Base-by-base conservation (phyloP, 2,888 invertebrate species). In the Thecophora atra region DNA sequence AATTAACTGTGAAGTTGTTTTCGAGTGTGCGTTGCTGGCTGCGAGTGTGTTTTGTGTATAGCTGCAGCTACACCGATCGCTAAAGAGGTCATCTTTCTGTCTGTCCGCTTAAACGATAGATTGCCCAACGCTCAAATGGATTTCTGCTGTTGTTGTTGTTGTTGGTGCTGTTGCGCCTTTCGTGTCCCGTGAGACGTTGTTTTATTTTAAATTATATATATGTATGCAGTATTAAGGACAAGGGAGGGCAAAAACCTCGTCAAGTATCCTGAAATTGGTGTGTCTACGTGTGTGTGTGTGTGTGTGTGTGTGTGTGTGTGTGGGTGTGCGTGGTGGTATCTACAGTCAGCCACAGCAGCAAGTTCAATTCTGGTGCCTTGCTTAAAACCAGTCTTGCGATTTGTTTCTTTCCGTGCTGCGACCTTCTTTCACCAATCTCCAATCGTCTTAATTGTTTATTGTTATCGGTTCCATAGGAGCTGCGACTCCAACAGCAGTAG, bases 181-280 rank as follows among this genome's bases (percentile, higher is more conserved):
- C n/a, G n/a, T n/a, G n/a, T n/a, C n/a, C n/a, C n/a, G n/a, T n/a
- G n/a, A n/a, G n/a, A n/a, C n/a, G n/a, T n/a, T n/a, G n/a, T n/a
- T n/a, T n/a, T n/a, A n/a, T n/a, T n/a, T n/a, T n/a, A n/a, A n/a
- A n/a, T n/a, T n/a, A n/a, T n/a, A n/a, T n/a, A n/a, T n/a, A n/a
- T n/a, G n/a, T n/a, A n/a, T 37, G 37, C 47, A n/a, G 47, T n/a
- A 15, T 47, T 60, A 51, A 60, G 44, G 60, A 24, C 60, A 19
- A 67, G 30, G 42, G 54, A 69, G 69, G 58, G 60, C 69, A 69
- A 30, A 51, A 69, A 69, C 69, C 69, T 69, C 62, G n/a, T 69
- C 28, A 13, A 60, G 21, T 24, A 58, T 51, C 67, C 67, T 54
- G 54, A 19, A 42, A 26, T 37, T 54, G 52, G 19, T 26, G 11